Percentiles rank a stretch among this genome's conserved stretches.
phyloP scores from a whole-genome alignment of 2,113 vertebrate species.

The Serilophus lunatus region DNA sequence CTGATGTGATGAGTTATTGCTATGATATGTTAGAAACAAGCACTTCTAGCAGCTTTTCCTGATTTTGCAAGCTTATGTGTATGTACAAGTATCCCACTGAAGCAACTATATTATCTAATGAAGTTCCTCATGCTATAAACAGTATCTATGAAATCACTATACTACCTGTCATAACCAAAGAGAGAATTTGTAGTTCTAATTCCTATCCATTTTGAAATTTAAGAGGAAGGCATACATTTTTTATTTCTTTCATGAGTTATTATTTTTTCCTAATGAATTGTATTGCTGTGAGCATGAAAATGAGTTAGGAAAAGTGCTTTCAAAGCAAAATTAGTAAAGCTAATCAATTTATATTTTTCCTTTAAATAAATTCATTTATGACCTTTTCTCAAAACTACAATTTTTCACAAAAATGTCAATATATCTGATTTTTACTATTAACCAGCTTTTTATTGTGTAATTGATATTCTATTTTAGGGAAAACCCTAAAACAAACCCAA shows the following conservation, averaged over 20 bases:
- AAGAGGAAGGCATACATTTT: background rate
- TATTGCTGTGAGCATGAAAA: background rate
- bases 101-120: background rate
- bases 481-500: background rate
- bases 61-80: background rate
- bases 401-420: background rate
- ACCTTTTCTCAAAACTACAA: background rate
- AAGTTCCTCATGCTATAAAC: background rate
- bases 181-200: background rate
- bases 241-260: background rate
- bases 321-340: background rate
- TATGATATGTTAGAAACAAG: background rate
- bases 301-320: background rate
- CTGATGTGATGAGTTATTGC: background rate
- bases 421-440: background rate
- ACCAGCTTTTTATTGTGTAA: background rate
- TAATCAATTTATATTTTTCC: background rate
- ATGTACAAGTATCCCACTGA: background rate
- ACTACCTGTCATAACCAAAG: background rate
- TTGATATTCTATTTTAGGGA: background rate
- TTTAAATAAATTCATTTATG: background rate
- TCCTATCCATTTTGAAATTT: background rate
- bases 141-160: background rate
- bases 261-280: background rate
- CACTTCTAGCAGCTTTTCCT: background rate